Percentiles rank a stretch among this genome's conserved stretches.
Conservation (phyloP, 2,797 vertebrate species). For the Ceyx erithaca region DNA sequence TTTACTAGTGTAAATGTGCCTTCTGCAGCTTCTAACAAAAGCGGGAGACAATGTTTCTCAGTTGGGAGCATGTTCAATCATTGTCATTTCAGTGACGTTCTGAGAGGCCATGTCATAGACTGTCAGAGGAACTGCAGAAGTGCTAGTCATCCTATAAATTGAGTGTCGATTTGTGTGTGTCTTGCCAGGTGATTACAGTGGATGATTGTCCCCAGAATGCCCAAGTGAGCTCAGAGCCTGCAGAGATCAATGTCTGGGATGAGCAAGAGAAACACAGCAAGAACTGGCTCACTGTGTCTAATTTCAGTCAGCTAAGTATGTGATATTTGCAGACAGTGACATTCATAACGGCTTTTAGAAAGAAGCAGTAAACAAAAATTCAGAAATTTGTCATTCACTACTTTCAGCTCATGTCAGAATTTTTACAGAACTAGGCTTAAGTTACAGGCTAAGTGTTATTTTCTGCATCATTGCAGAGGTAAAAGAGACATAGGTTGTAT, state of each 20-base stretch:
- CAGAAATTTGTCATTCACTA: neutral
- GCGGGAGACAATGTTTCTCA: neutral
- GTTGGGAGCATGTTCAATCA: neutral
- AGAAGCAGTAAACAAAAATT: neutral
- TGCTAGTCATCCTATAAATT: neutral
- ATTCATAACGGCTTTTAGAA: neutral
- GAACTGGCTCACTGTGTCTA: slow-evolving; percentile 85
- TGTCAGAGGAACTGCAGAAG: neutral
- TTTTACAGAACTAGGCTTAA: neutral
- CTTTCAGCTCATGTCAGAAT: neutral
- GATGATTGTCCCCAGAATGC: slow-evolving; percentile 75
- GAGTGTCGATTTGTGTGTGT: neutral
- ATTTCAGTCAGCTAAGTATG: slow-evolving; percentile 90
- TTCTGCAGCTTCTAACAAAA: neutral
- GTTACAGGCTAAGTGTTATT: neutral
- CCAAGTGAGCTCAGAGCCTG: slow-evolving; percentile 71
- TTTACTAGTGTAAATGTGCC: neutral
- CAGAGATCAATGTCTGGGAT: slow-evolving; percentile 61
- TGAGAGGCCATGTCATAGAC: neutral
- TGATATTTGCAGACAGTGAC: neutral
- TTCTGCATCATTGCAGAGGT: neutral
- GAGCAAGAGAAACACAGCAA: slow-evolving; percentile 71
- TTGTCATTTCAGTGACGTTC: neutral
- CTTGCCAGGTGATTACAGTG: slow-evolving; percentile 76
- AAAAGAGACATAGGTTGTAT: neutral